phyloP scores from a whole-genome alignment of 2,888 invertebrate species.

The Drosophila tripunctata region DNA sequence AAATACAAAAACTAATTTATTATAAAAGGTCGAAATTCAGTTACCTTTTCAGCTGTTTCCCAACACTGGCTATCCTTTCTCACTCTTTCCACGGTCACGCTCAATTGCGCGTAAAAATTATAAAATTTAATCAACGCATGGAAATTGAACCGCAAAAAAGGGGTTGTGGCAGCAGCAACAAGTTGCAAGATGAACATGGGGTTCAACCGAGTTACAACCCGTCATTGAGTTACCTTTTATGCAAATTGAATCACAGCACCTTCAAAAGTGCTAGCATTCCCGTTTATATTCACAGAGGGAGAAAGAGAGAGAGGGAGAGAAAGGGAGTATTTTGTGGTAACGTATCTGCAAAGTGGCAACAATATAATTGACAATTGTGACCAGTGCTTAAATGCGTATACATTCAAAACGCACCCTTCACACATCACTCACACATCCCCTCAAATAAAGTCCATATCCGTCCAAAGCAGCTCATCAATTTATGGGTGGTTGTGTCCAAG shows the following conservation, averaged over 20 bases:
- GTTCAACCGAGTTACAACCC: background rate
- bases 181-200: slow-evolving; percentile 16
- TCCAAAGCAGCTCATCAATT: slow-evolving; percentile 39
- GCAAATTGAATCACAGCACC: slow-evolving; percentile 43
- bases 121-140: slow-evolving; percentile 65
- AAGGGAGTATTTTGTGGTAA: no score
- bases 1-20: slow-evolving; percentile 3
- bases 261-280: slow-evolving; percentile 26
- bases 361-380: slow-evolving; percentile 52
- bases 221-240: slow-evolving; percentile 32
- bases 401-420: slow-evolving; percentile 28
- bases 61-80: background rate
- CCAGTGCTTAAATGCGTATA: slow-evolving; percentile 37
- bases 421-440: background rate
- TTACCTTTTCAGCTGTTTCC: slow-evolving; percentile 3
- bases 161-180: slow-evolving; percentile 43
- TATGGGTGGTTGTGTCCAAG: slow-evolving; percentile 51
- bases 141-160: slow-evolving; percentile 37
- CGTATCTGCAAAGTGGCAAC: slow-evolving; percentile 22
- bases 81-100: background rate
- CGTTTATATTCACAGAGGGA: no score
- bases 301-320: no score
- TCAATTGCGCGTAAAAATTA: slow-evolving; percentile 67
- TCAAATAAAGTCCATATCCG: background rate
- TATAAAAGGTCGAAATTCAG: slow-evolving; percentile 15